These are phyloP conservation scores for Pavo muticus DNA, from an alignment of 2,113 vertebrate genomes.

Conservation along the genomic window DNA sequence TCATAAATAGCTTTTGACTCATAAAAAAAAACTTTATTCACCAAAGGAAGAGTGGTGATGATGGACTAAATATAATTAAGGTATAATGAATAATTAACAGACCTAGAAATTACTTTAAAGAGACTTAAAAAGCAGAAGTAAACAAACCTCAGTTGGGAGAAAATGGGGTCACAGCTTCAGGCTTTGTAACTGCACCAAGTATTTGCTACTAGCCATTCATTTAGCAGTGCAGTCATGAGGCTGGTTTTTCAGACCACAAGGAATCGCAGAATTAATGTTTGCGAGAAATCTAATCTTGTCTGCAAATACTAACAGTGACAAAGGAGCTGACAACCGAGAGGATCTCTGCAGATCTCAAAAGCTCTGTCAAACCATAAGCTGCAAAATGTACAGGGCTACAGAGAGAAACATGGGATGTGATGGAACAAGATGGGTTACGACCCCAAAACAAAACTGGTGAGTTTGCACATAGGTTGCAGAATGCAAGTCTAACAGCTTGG, in stretches of 20 bases:
- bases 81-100: conserved; percentile 18
- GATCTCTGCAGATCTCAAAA: background rate
- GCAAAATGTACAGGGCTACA: background rate
- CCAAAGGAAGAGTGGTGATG: background rate
- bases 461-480: background rate
- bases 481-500: background rate
- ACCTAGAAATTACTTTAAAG: background rate
- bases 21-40: conserved; percentile 33
- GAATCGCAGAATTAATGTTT: background rate
- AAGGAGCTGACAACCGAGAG: background rate
- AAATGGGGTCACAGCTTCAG: background rate
- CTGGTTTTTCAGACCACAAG: background rate
- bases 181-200: background rate
- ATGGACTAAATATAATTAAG: conserved; percentile 11
- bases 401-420: background rate
- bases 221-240: background rate
- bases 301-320: background rate
- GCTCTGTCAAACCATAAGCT: conserved; percentile 1
- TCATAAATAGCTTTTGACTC: conserved; percentile 51
- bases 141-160: background rate
- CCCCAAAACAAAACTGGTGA: background rate
- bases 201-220: background rate
- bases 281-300: background rate
- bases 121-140: background rate
- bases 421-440: background rate